These are phyloP conservation scores for Macropis europaea DNA, from an alignment of 2,888 invertebrate genomes.

Conservation along the genomic window DNA sequence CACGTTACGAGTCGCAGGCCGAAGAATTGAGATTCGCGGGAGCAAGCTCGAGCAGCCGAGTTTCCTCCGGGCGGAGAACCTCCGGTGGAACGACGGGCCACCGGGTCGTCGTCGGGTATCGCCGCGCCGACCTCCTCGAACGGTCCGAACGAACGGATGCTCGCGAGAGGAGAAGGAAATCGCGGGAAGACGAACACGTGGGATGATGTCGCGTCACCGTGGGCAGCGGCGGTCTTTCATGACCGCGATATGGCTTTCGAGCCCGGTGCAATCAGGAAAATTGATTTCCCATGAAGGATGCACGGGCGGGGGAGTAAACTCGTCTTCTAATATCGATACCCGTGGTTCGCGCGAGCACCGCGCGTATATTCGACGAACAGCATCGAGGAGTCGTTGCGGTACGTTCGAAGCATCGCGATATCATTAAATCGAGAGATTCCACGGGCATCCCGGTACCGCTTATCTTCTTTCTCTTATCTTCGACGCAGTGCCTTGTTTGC, in stretches of 20 bases:
- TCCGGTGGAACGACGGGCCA: too few relatives aligned
- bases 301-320: conserved; percentile 11
- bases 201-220: conserved; percentile 9
- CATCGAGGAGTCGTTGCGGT: conserved; percentile 12
- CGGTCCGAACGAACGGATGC: too few relatives aligned
- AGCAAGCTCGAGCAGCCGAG: conserved; percentile 25
- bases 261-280: conserved; percentile 11
- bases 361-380: conserved; percentile 35
- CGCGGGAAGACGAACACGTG: neutral
- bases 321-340: conserved; percentile 35
- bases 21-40: conserved; percentile 70
- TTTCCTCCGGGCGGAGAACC: conserved; percentile 30
- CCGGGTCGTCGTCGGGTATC: too few relatives aligned
- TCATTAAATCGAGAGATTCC: conserved; percentile 44
- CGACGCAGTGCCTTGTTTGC: conserved; percentile 60
- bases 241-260: conserved; percentile 5
- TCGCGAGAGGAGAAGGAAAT: too few relatives aligned
- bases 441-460: conserved; percentile 18
- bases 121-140: too few relatives aligned
- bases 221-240: neutral
- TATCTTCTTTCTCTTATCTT: conserved; percentile 54
- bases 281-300: conserved; percentile 19
- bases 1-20: conserved; percentile 63
- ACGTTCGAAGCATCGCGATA: conserved; percentile 26
- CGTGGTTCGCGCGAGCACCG: conserved; percentile 12